phyloP scores from a whole-genome alignment of 2,113 vertebrate genomes.

The Onychostoma macrolepis region DNA sequence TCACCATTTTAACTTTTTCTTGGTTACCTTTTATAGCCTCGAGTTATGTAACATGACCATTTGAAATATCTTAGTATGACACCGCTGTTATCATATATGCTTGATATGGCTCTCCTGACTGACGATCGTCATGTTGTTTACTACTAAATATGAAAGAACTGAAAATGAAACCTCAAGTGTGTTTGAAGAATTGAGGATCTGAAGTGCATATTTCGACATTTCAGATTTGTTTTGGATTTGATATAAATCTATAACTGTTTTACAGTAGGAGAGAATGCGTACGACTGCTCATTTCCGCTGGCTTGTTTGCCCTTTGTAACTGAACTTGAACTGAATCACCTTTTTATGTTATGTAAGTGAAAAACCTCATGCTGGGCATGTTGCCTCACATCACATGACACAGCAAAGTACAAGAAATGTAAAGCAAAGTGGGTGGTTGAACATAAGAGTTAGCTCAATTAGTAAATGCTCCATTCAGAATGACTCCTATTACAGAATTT shows the following conservation, averaged over 20 bases:
- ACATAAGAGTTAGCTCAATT: background rate
- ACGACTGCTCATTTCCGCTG: background rate
- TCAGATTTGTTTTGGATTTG: background rate
- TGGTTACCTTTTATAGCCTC: background rate
- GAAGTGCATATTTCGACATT: background rate
- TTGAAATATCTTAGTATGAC: background rate
- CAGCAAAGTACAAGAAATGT: slow-evolving; percentile 8
- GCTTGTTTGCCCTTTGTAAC: slow-evolving; percentile 9
- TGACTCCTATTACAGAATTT: background rate
- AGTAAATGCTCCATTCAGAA: background rate
- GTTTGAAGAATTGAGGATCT: background rate
- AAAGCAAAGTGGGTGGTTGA: slow-evolving; percentile 6
- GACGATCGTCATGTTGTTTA: background rate
- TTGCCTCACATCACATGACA: slow-evolving; percentile 11
- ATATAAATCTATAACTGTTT: background rate
- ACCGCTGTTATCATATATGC: background rate
- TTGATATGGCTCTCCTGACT: background rate
- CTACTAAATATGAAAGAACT: background rate
- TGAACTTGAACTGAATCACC: slow-evolving; percentile 24
- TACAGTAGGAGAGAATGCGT: too few species aligned
- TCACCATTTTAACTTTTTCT: background rate
- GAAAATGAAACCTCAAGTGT: slow-evolving; percentile 3
- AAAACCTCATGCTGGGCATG: background rate
- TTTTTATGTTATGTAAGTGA: slow-evolving; percentile 24
- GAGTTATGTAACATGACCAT: background rate